phyloP scores from a whole-genome alignment of 2,113 vertebrate genomes.

The Osmerus mordax region DNA sequence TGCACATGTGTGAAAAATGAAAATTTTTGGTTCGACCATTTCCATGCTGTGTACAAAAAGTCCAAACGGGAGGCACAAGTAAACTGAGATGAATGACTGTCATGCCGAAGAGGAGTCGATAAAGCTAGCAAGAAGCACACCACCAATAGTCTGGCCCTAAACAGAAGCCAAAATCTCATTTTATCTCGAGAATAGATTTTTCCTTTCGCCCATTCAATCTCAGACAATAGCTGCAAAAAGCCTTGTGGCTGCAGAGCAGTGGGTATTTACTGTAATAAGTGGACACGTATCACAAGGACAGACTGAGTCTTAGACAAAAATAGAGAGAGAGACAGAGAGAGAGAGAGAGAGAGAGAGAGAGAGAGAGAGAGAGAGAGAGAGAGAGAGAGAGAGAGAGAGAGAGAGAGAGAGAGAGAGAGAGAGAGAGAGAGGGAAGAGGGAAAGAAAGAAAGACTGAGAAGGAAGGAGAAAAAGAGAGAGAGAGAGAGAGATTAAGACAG shows the following conservation, averaged over 20 bases:
- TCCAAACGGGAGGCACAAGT: too few relatives aligned
- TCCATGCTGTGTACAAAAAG: neutral
- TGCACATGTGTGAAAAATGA: neutral
- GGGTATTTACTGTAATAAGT: slow-evolving; percentile 3
- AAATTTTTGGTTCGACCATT: too few relatives aligned
- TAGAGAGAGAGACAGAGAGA: neutral
- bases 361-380: neutral
- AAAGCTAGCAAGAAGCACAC: neutral
- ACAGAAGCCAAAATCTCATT: neutral
- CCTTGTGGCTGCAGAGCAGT: neutral
- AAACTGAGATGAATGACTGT: neutral
- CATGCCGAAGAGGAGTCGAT: neutral
- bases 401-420: neutral
- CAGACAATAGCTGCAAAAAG: slow-evolving; percentile 17
- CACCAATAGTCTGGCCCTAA: neutral
- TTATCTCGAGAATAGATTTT: slow-evolving; percentile 5
- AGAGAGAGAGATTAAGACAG: neutral
- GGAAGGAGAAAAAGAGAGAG: neutral
- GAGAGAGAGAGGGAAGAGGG: neutral
- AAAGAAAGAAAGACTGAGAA: slow-evolving; percentile 11
- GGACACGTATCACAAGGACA: slow-evolving; percentile 10
- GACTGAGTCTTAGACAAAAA: neutral
- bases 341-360: neutral
- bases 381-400: neutral
- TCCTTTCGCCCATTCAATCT: neutral